Conservation (phyloP, 2,888 invertebrate species). For the Nemurella pictetii region DNA sequence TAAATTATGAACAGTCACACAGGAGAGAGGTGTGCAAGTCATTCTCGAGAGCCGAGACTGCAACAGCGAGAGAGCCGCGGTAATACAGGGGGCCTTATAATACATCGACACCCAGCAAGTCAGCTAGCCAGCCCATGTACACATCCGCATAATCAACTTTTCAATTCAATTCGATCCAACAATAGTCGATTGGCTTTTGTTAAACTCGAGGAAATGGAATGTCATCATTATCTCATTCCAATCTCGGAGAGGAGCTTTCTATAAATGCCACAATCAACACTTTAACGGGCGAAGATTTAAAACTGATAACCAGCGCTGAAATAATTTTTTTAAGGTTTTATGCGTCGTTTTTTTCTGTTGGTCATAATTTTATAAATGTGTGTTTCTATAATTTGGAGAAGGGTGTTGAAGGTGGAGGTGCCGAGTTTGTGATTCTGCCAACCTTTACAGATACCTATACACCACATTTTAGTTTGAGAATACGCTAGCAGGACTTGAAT, state of each 20-base stretch:
- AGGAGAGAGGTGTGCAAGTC: conserved; percentile 16
- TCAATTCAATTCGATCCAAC: conserved; percentile 32
- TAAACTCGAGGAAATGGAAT: conserved; percentile 27
- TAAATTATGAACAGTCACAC: conserved; percentile 8
- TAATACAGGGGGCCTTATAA: conserved; percentile 29
- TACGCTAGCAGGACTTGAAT: too few relatives aligned
- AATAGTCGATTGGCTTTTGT: conserved; percentile 32
- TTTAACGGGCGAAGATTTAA: conserved; percentile 25
- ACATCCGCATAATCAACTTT: conserved; percentile 33
- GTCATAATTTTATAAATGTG: background rate
- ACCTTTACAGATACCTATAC: too few relatives aligned
- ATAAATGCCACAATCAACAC: conserved; percentile 31
- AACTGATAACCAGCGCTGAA: background rate
- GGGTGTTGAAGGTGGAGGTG: background rate
- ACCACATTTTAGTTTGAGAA: too few relatives aligned
- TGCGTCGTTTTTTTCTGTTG: background rate
- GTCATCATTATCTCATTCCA: conserved; percentile 28
- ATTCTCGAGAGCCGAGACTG: background rate
- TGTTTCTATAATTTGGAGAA: background rate
- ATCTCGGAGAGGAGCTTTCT: conserved; percentile 27
- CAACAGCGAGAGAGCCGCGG: background rate
- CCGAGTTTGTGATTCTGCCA: background rate
- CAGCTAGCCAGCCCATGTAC: conserved; percentile 8
- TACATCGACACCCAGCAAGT: conserved; percentile 17
- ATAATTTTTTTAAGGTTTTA: background rate